Conservation (phyloP, 2,888 invertebrate genomes). For the Sphinx pinastri region DNA sequence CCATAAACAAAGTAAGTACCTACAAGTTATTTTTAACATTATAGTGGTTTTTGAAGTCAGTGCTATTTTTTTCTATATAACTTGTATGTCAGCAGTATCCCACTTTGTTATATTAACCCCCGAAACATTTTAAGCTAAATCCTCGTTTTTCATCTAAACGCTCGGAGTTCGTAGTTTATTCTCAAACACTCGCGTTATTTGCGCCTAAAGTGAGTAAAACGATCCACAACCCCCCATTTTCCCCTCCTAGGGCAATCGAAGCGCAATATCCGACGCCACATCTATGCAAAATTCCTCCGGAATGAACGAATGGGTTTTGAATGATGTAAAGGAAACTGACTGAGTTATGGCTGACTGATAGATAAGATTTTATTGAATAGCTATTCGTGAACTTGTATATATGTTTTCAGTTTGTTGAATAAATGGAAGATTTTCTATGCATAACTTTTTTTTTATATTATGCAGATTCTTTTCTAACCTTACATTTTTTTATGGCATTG, state of each 20-base stretch:
- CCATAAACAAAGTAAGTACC: too few species aligned
- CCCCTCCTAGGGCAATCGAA: conserved; percentile 32
- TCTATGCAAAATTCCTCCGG: conserved; percentile 35
- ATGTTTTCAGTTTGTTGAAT: neutral
- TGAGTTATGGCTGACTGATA: conserved; percentile 4
- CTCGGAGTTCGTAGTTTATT: conserved; percentile 9
- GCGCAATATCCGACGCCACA: conserved; percentile 39
- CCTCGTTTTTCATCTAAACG: neutral
- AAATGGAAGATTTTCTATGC: too few species aligned
- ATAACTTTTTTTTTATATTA: too few species aligned
- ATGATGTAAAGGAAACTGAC: conserved; percentile 39
- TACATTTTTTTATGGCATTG: too few species aligned
- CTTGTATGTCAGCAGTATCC: too few species aligned
- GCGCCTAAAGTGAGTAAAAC: conserved; percentile 17
- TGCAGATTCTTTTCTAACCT: too few species aligned
- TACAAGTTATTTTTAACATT: too few species aligned
- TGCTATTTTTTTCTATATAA: too few species aligned
- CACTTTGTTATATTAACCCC: too few species aligned
- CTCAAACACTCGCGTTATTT: conserved; percentile 20
- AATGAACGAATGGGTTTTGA: conserved; percentile 38
- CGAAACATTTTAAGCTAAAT: neutral
- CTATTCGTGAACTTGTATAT: neutral
- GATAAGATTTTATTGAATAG: neutral
- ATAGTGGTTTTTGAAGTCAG: too few species aligned
- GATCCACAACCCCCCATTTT: conserved; percentile 12